Conservation (phyloP, 2,888 invertebrate genomes). For the Orthosia gracilis region DNA sequence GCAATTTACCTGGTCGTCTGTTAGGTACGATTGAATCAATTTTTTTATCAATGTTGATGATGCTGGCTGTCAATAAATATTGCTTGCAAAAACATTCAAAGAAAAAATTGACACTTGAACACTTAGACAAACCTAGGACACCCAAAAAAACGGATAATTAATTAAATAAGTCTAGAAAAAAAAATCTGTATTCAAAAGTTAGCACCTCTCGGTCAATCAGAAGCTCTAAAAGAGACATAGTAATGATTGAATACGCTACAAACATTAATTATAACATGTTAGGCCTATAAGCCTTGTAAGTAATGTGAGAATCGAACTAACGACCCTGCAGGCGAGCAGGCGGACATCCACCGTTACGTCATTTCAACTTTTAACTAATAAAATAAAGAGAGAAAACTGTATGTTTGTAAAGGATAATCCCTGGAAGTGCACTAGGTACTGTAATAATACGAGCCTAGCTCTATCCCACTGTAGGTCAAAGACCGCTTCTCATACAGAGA, state of each 20-base stretch:
- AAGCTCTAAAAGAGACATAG: background rate
- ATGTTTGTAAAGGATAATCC: background rate
- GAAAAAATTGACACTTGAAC: background rate
- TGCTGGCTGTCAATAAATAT: background rate
- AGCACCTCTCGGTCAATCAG: background rate
- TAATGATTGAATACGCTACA: no score
- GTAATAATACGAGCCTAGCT: no score
- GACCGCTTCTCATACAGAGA: no score
- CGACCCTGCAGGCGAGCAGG: conserved; percentile 6
- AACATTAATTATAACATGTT: conserved; percentile 5
- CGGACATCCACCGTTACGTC: conserved; percentile 4
- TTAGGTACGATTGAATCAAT: background rate
- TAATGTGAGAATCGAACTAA: conserved; percentile 31
- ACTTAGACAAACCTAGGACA: background rate
- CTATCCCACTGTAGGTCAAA: no score
- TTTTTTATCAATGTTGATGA: background rate
- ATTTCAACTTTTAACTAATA: background rate
- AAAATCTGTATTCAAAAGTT: background rate
- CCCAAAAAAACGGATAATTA: background rate
- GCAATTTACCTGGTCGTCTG: conserved; percentile 21
- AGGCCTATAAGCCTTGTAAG: conserved; percentile 1
- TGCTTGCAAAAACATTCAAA: background rate
- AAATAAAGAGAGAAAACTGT: background rate
- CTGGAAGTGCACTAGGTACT: background rate
- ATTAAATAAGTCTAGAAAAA: background rate